These are phyloP conservation scores for Sebastes glaucus DNA, from an alignment of 2,797 vertebrate species.

Conservation along the genomic window DNA sequence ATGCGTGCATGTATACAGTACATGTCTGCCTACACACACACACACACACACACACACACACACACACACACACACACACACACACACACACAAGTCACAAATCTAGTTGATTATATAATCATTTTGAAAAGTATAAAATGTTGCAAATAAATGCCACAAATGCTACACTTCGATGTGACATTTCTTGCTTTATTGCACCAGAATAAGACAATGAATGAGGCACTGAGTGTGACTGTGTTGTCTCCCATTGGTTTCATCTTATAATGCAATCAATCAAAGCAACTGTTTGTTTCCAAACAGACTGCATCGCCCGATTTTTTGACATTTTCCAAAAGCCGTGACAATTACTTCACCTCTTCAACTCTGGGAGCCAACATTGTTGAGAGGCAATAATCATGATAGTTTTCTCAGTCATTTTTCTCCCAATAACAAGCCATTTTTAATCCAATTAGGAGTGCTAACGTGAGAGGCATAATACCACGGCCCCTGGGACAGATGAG, in stretches of 20 bases:
- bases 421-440: constrained; percentile 82
- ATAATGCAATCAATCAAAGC: constrained; percentile 46
- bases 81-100: neutral
- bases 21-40: neutral
- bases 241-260: constrained; percentile 16
- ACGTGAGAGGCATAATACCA: constrained; percentile 82
- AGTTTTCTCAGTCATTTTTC: constrained; percentile 80
- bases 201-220: neutral
- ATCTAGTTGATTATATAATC: neutral
- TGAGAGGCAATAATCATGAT: constrained; percentile 80
- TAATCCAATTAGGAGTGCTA: constrained; percentile 82
- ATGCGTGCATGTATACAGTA: constrained; percentile 15
- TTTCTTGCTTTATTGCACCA: constrained; percentile 7
- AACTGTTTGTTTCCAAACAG: constrained; percentile 27
- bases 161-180: constrained; percentile 9
- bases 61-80: neutral
- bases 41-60: neutral
- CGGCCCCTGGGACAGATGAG: constrained; percentile 80
- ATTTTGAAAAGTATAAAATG: neutral
- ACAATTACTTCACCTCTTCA: constrained; percentile 58
- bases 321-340: constrained; percentile 57
- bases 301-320: constrained; percentile 34
- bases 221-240: neutral
- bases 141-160: constrained; percentile 5
- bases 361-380: constrained; percentile 64